phyloP scores from a whole-genome alignment of 2,888 invertebrate genomes.

The Holacanthella duospinosa region DNA sequence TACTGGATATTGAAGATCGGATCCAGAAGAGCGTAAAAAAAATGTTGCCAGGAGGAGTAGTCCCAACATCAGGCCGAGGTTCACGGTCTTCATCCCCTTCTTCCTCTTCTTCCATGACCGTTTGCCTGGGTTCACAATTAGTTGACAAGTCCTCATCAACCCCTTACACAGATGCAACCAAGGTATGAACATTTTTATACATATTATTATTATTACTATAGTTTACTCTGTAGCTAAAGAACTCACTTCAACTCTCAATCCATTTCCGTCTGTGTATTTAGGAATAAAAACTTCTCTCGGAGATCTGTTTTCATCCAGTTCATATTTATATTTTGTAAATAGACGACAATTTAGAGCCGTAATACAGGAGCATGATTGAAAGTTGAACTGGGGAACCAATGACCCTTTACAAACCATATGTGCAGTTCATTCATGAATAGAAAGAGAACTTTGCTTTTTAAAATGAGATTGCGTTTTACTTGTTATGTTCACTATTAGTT shows the following conservation, averaged over 20 bases:
- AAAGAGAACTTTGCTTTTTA: background rate
- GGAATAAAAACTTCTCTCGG: too few species aligned
- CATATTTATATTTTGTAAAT: background rate
- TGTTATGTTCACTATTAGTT: background rate
- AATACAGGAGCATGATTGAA: too few species aligned
- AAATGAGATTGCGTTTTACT: background rate
- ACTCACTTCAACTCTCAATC: too few species aligned
- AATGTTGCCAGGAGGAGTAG: background rate
- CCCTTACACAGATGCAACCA: constrained; percentile 96
- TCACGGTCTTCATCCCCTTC: background rate
- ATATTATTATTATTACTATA: too few species aligned
- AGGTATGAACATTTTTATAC: constrained; percentile 50
- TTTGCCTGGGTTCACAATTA: constrained; percentile 60
- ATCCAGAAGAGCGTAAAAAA: too few species aligned
- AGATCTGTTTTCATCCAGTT: too few species aligned
- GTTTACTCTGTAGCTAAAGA: too few species aligned
- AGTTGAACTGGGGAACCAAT: background rate
- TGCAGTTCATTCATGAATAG: background rate
- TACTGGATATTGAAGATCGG: too few species aligned
- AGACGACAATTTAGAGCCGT: too few species aligned
- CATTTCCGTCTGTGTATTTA: too few species aligned
- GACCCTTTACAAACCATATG: background rate
- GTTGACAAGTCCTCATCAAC: constrained; percentile 84
- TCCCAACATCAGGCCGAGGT: background rate
- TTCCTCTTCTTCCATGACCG: background rate